Conservation (phyloP, 2,113 vertebrate genomes). For the Erythrolamprus reginae region DNA sequence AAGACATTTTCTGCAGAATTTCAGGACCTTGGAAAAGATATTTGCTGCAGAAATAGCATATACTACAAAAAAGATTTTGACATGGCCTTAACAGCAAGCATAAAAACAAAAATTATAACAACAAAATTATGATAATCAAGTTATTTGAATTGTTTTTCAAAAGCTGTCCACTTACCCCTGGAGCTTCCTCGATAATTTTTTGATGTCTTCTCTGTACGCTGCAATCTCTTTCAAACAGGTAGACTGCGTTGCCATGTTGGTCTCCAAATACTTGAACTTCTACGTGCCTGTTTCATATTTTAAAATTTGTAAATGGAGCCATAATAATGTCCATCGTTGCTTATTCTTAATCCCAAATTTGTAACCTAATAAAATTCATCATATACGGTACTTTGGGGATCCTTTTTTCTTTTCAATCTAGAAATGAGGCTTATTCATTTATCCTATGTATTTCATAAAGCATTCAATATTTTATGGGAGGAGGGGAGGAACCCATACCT, state of each 20-base stretch:
- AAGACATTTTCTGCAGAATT: slow-evolving; percentile 5
- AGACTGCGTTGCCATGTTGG: slow-evolving; percentile 88
- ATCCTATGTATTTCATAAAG: not conserved
- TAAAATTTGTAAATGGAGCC: not conserved
- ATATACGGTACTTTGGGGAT: no score
- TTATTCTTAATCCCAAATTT: not conserved
- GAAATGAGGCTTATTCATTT: not conserved
- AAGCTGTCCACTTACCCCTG: slow-evolving; percentile 75
- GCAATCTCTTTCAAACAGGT: slow-evolving; percentile 97
- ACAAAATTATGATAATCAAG: not conserved
- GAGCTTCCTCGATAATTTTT: slow-evolving; percentile 97
- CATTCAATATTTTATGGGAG: not conserved
- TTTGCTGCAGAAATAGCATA: slow-evolving; percentile 12
- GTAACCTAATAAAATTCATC: not conserved
- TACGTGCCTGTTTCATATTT: slow-evolving; percentile 78
- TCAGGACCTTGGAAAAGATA: not conserved
- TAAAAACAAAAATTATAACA: not conserved
- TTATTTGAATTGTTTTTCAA: not conserved
- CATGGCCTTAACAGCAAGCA: not conserved
- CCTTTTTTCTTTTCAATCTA: not conserved
- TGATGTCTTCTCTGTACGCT: slow-evolving; percentile 96
- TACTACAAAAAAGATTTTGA: no score
- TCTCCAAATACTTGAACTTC: slow-evolving; percentile 99
- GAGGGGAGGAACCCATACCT: not conserved
- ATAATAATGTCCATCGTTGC: not conserved